phyloP scores from a whole-genome alignment of 1,140 invertebrate genomes.

The Ctenoplectra terminalis region DNA sequence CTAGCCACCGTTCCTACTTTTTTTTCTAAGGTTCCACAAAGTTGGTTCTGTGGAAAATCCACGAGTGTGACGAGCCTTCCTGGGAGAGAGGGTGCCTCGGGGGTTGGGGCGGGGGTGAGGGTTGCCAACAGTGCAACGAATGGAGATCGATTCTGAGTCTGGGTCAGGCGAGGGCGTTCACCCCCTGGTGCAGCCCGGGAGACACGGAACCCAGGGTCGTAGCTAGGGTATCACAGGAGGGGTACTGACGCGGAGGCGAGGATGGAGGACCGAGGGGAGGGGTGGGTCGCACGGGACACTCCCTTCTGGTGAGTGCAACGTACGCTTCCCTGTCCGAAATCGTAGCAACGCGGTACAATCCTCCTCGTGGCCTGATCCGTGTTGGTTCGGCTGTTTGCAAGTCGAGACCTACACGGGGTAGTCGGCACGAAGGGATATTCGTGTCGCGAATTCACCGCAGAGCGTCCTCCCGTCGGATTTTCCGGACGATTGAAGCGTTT shows the following conservation, averaged over 20 bases:
- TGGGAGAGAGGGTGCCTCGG: constrained; percentile 32
- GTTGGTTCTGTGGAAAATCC: constrained; percentile 73
- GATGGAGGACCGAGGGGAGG: constrained; percentile 54
- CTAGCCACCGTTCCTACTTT: background rate
- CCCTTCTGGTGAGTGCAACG: constrained; percentile 74
- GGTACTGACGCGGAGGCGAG: constrained; percentile 62
- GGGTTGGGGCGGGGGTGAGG: constrained; percentile 33
- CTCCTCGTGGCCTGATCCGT: constrained; percentile 42
- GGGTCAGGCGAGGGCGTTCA: constrained; percentile 81
- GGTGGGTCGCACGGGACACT: constrained; percentile 69
- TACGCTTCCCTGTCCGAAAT: constrained; percentile 70
- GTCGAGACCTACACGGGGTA: background rate
- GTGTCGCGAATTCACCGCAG: constrained; percentile 32
- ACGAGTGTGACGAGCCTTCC: constrained; percentile 64
- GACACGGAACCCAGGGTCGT: constrained; percentile 80
- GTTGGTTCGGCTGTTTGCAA: background rate
- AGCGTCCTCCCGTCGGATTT: constrained; percentile 11
- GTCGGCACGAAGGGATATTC: background rate
- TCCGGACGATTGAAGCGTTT: constrained; percentile 54
- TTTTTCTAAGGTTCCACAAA: constrained; percentile 68
- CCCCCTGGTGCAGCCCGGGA: constrained; percentile 81
- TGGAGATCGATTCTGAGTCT: constrained; percentile 82
- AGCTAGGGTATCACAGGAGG: constrained; percentile 76
- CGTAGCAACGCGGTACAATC: constrained; percentile 50
- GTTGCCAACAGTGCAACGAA: constrained; percentile 77